Base-by-base conservation (phyloP, 2,113 vertebrate species). In the Bubo blakistoni region DNA sequence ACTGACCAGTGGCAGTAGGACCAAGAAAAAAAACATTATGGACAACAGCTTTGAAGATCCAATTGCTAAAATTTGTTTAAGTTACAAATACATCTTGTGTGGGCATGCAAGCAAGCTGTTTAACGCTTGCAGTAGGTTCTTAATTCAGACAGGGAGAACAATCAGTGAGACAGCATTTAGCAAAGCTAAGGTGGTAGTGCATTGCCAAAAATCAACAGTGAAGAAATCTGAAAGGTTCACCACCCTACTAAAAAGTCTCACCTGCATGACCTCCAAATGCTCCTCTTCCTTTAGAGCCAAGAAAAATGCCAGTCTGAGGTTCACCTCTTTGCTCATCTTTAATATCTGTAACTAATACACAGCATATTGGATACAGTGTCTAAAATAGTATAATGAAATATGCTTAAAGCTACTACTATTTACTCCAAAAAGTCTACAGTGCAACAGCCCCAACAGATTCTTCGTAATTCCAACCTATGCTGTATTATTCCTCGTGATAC, bases 211-310 rank as follows among this genome's bases (percentile, higher is more conserved):
- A 83, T 26, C 24, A 54, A 2, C 29, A 63, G 9, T 6, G 2
- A 67, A 4, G 22, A 78, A 78, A 71, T 21, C 3, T 3, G 11
- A 20, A 46, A 17, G 7, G 8, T 30, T 71, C 26, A 62, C 2
- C 3, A 21, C 11, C 2, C 1, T 21, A 36, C 9, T 40, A 34
- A 58, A 8, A 86, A 30, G 61, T 69, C 93, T 97, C 34, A 98
- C 98, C 97, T 96, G 81, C 6, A 78, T 7, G 4, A 74, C 46
- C 51, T 83, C 83, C 46, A 17, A 81, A 34, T 3, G 40, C 1
- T 93, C 86, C 77, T 92, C 93, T 96, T 78, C n/a, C 63, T 87
- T 55, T 69, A 91, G 83, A 93, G 63, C 40, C 89, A 89, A 47
- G 80, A 73, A 81, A 34, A 78, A 38, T 10, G 44, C 62, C 49